These are phyloP conservation scores for Menidia beryllina DNA, from an alignment of 2,113 vertebrate genomes.

Conservation along the genomic window DNA sequence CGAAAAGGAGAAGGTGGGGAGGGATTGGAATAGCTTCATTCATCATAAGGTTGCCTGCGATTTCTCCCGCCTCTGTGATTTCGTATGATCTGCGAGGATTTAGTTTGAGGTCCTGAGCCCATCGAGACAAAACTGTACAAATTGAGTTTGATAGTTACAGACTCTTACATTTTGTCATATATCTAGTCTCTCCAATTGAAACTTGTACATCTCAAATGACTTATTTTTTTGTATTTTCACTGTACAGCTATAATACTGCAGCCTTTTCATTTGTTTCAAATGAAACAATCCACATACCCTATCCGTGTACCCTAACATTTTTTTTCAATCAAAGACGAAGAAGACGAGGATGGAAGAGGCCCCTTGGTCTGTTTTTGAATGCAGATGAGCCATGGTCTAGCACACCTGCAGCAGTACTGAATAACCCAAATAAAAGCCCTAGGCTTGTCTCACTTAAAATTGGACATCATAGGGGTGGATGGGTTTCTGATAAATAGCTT, in stretches of 20 bases:
- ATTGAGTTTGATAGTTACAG: slow-evolving; percentile 70
- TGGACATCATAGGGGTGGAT: slow-evolving; percentile 45
- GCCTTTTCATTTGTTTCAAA: slow-evolving; percentile 9
- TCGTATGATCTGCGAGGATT: slow-evolving; percentile 74
- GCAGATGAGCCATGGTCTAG: slow-evolving; percentile 29
- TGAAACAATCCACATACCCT: no score
- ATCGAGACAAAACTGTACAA: slow-evolving; percentile 72
- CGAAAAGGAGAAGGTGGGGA: slow-evolving; percentile 53
- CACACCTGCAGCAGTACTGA: slow-evolving; percentile 38
- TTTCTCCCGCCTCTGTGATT: slow-evolving; percentile 71
- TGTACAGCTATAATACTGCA: slow-evolving; percentile 17
- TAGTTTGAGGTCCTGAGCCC: slow-evolving; percentile 65
- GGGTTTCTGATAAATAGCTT: slow-evolving; percentile 48
- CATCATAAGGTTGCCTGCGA: slow-evolving; percentile 71
- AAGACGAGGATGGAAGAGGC: slow-evolving; percentile 31
- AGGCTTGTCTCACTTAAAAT: slow-evolving; percentile 41
- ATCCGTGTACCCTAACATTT: background rate
- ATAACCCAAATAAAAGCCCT: slow-evolving; percentile 33
- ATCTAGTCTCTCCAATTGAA: slow-evolving; percentile 48
- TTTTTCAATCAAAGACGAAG: slow-evolving; percentile 9
- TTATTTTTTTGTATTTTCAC: slow-evolving; percentile 23
- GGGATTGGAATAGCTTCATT: slow-evolving; percentile 76
- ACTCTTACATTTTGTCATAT: slow-evolving; percentile 55
- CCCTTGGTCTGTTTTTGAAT: slow-evolving; percentile 36
- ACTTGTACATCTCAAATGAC: slow-evolving; percentile 43